Conservation (phyloP, 2,888 invertebrate genomes). For the Mimachlamys varia region DNA sequence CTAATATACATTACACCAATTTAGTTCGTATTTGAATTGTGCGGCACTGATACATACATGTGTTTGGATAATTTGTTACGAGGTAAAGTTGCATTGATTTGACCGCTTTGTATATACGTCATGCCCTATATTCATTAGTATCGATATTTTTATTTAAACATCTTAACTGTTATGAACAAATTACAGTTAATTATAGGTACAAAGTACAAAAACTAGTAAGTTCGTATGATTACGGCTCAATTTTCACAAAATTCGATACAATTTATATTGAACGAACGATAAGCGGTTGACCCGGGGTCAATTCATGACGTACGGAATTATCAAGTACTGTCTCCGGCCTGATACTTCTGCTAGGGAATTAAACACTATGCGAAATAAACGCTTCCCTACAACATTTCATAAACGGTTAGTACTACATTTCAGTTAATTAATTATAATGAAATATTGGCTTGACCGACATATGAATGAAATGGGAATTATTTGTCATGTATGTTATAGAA, state of each 20-base stretch:
- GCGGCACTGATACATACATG: background rate
- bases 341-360: background rate
- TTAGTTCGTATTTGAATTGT: background rate
- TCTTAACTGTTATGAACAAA: background rate
- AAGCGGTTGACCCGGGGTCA: background rate
- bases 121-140: conserved; percentile 4
- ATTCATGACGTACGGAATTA: background rate
- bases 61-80: background rate
- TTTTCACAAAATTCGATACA: conserved; percentile 10
- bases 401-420: background rate
- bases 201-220: conserved; percentile 15
- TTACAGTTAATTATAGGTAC: background rate
- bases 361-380: background rate
- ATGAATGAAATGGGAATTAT: no score
- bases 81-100: background rate
- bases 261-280: background rate
- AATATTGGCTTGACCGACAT: conserved; percentile 10
- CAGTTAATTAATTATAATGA: background rate
- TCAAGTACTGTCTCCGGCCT: background rate
- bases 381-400: background rate
- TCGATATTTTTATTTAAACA: background rate
- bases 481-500: background rate
- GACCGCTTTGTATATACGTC: background rate
- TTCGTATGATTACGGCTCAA: background rate
- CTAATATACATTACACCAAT: background rate